Conservation (phyloP, 2,797 vertebrate genomes). For the Tiaroga cobitis region DNA sequence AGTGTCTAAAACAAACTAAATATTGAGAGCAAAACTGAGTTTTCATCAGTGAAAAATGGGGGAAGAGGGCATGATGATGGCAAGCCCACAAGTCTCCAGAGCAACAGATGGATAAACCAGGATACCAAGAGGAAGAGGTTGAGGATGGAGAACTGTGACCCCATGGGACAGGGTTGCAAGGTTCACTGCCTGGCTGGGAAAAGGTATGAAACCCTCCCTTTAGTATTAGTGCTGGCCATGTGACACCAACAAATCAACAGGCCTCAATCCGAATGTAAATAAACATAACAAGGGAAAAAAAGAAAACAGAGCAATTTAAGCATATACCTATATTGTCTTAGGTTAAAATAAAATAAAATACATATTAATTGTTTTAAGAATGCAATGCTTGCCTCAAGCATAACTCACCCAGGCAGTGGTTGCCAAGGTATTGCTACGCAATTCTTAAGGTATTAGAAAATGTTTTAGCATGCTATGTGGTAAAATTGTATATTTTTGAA, state of each 20-base stretch:
- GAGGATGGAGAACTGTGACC: constrained; percentile 63
- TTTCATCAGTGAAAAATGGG: not conserved
- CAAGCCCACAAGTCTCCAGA: constrained; percentile 55
- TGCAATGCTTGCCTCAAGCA: not conserved
- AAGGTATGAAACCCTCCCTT: constrained; percentile 27
- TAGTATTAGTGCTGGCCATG: constrained; percentile 45
- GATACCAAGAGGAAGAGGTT: constrained; percentile 62
- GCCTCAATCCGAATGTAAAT: constrained; percentile 47
- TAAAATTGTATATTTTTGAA: not conserved
- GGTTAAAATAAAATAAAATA: too few relatives aligned
- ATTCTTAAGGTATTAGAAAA: not conserved
- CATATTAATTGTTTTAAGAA: not conserved
- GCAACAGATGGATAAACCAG: constrained; percentile 62
- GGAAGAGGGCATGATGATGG: constrained; percentile 42
- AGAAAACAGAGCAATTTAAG: not conserved
- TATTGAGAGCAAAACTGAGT: not conserved
- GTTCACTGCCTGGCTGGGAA: constrained; percentile 60
- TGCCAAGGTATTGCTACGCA: not conserved
- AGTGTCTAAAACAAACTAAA: not conserved
- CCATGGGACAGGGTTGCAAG: constrained; percentile 20
- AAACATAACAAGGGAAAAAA: constrained; percentile 50
- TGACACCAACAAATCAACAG: constrained; percentile 46
- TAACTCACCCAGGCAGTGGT: not conserved
- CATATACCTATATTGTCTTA: too few relatives aligned
- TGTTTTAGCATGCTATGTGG: not conserved